Conservation (phyloP, 2,888 invertebrate genomes). For the Agriopis leucophaearia region DNA sequence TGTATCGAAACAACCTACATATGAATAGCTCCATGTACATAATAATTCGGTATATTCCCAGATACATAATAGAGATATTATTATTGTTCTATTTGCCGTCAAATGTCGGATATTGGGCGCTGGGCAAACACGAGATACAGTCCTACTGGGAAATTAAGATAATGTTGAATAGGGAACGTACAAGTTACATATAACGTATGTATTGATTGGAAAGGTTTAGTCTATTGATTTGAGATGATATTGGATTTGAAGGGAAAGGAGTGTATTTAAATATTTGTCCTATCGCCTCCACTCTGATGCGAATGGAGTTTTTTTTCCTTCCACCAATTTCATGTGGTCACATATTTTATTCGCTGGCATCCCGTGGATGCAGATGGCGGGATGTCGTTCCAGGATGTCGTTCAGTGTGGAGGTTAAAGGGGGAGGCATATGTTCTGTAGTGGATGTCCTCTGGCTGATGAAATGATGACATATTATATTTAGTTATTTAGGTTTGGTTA, state of each 20-base stretch:
- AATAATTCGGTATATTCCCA: constrained; percentile 15
- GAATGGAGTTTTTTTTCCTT: too few species aligned
- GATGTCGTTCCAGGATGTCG: too few species aligned
- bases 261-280: not conserved
- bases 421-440: too few species aligned
- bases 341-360: too few species aligned
- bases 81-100: constrained; percentile 28
- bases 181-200: not conserved
- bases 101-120: constrained; percentile 42
- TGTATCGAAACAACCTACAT: too few species aligned
- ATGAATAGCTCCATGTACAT: not conserved
- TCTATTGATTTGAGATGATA: not conserved
- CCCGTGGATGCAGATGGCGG: too few species aligned
- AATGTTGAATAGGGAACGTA: constrained; percentile 25
- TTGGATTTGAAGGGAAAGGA: not conserved
- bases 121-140: constrained; percentile 42
- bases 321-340: too few species aligned
- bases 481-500: too few species aligned
- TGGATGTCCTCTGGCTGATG: too few species aligned
- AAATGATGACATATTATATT: too few species aligned
- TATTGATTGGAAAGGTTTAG: constrained; percentile 9
- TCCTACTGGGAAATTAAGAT: constrained; percentile 49
- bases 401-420: too few species aligned
- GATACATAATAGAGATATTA: constrained; percentile 18
- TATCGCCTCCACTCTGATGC: too few species aligned